Base-by-base conservation (phyloP, 2,888 invertebrate species). In the Polylopha cassiicola region DNA sequence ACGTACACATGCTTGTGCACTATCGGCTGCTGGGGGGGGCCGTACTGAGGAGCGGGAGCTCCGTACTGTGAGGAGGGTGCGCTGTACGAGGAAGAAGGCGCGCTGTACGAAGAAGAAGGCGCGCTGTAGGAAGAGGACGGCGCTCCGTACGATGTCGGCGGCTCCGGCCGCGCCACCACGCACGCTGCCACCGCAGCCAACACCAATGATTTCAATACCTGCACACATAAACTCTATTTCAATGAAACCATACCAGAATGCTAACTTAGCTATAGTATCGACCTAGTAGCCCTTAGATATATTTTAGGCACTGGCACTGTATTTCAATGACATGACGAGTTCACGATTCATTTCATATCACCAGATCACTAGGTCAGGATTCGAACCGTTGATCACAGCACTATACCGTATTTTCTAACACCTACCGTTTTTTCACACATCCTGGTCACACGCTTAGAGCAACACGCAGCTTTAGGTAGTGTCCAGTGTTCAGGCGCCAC, bases 1-100 rank as follows among this genome's bases (percentile, higher is more conserved):
- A 95, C 95, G 80, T 95, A 95, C 7, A 95, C 95, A 69, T 95
- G 95, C 68, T 95, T 95, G 77, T 95, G 95, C 33, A 95, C 90
- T 22, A 93, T 91, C 37, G 94, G 92, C 43, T 90, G 90, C 46
- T 87, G 85, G 1, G 93, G 92, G 4, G 91, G 88, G 9, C 92
- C 92, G 58, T 92, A 92, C 54, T 89, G 89, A 2, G 89, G 88
- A 2, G 87, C 74, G 2, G 90, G 89, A 2, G 78, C 76, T 7
- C 87, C 86, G 55, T 87, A 87, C 21, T 75, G 73, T 32, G 74
- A 68, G 22, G 74, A 61, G 16, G 71, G 69, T 9, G 84, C 71
- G 41, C 68, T 65, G 55, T 73, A 75, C 2, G 79, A 86, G 2
- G 80, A 71, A 4, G 87, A 77, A 4, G 90, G 89, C 2, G 78